These are phyloP conservation scores for Mnemiopsis leidyi DNA, from an alignment of 37 sponge, comb jelly and placozoan species.

Conservation along the genomic window DNA sequence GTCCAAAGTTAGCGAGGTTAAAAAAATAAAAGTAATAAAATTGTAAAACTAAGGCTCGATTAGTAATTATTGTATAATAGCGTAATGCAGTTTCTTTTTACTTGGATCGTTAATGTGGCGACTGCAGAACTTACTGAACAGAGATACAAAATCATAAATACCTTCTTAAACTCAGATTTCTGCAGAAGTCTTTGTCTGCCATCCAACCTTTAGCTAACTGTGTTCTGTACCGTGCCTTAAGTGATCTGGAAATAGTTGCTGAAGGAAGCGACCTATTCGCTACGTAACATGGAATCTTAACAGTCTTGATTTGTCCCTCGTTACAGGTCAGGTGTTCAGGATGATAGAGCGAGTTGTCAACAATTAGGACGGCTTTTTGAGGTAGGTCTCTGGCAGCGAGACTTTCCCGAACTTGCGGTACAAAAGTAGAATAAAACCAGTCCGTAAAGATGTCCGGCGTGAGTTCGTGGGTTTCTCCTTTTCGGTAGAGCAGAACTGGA, in stretches of 20 bases:
- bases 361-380: slow-evolving; percentile 14
- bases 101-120: too few relatives aligned
- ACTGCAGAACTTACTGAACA: too few relatives aligned
- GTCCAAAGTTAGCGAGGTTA: too few relatives aligned
- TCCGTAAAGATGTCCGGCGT: slow-evolving; percentile 38
- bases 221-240: slow-evolving; percentile 9
- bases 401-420: neutral
- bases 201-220: neutral
- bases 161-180: neutral
- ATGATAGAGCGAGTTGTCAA: slow-evolving; percentile 54
- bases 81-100: too few relatives aligned
- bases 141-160: too few relatives aligned
- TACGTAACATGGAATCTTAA: slow-evolving; percentile 19
- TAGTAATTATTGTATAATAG: too few relatives aligned
- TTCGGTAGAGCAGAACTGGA: slow-evolving; percentile 22
- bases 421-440: slow-evolving; percentile 45
- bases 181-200: slow-evolving; percentile 20
- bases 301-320: neutral
- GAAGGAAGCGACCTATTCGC: slow-evolving; percentile 19
- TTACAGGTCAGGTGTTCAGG: neutral
- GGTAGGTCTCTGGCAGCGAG: neutral
- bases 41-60: too few relatives aligned
- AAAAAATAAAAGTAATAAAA: too few relatives aligned
- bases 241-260: slow-evolving; percentile 9
- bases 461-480: slow-evolving; percentile 40